A percentile compares a stretch with the other conserved stretches of the same genome.
Evolutionary conservation across 2,888 invertebrate genomes (phyloP).

Genomic region (Prenolepis imparis): DNA sequence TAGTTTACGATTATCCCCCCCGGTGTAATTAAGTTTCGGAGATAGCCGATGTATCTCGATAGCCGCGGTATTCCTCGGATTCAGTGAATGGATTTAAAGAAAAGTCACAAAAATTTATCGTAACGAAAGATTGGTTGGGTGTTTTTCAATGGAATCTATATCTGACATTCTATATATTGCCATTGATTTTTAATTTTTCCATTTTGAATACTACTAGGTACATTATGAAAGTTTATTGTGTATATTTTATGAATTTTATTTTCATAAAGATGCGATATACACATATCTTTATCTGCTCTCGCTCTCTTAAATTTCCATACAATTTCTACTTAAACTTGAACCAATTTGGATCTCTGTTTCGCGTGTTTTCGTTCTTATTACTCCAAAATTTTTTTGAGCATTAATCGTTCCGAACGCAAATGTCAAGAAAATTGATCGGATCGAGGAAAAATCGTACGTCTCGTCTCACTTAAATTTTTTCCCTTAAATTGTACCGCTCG

Average conservation of each 20-base stretch:
- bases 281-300: background rate
- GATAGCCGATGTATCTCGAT: background rate
- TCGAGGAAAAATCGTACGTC: constrained; percentile 16
- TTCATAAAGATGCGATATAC: background rate
- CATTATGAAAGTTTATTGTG: too few species aligned
- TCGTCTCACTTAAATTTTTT: background rate
- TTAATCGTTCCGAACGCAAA: background rate
- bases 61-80: background rate
- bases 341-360: background rate
- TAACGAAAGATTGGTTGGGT: background rate
- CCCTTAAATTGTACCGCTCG: background rate
- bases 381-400: background rate
- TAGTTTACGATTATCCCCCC: constrained; percentile 32
- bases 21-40: constrained; percentile 11
- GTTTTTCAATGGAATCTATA: background rate
- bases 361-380: background rate
- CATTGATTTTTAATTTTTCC: background rate
- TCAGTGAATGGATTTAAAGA: background rate
- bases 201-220: too few species aligned
- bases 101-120: background rate
- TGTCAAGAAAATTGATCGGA: constrained; percentile 4
- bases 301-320: background rate
- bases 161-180: background rate
- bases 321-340: background rate
- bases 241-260: background rate